Evolutionary conservation across 2,797 vertebrate genomes (phyloP).

Genomic region (Pseudotriccus pelzelni): DNA sequence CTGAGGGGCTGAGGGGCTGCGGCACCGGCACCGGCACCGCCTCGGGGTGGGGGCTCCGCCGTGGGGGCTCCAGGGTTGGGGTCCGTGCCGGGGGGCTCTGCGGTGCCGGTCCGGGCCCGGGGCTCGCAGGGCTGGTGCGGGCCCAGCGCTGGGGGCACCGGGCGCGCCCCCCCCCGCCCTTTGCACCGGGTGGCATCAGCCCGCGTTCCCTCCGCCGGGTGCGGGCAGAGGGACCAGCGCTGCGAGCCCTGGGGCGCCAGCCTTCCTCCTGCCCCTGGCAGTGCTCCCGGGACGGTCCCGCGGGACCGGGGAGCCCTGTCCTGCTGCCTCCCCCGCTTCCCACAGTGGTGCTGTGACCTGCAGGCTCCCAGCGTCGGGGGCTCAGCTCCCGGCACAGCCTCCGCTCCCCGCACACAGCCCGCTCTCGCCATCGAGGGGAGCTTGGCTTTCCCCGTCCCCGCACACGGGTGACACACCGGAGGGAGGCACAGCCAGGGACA

Average conservation of each 20-base stretch:
- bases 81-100: no score
- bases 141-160: background rate
- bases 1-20: no score
- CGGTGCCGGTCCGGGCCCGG: no score
- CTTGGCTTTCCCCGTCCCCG: fast-evolving
- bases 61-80: background rate
- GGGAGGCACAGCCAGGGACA: fast-evolving
- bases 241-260: background rate
- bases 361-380: background rate
- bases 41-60: no score
- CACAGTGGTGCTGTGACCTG: fast-evolving
- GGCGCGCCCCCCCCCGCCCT: background rate
- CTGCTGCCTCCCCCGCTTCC: background rate
- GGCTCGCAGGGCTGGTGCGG: background rate
- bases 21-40: no score
- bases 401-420: background rate
- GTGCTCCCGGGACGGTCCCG: background rate
- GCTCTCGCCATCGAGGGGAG: fast-evolving
- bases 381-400: background rate
- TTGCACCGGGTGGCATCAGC: fast-evolving
- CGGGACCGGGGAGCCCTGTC: background rate
- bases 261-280: background rate
- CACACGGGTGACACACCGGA: fast-evolving
- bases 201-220: fast-evolving
- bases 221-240: fast-evolving